Evolutionary conservation across 2,113 vertebrate species (phyloP), one percentile per base, ranked within the genome.

Genomic region (Zingel zingel): DNA sequence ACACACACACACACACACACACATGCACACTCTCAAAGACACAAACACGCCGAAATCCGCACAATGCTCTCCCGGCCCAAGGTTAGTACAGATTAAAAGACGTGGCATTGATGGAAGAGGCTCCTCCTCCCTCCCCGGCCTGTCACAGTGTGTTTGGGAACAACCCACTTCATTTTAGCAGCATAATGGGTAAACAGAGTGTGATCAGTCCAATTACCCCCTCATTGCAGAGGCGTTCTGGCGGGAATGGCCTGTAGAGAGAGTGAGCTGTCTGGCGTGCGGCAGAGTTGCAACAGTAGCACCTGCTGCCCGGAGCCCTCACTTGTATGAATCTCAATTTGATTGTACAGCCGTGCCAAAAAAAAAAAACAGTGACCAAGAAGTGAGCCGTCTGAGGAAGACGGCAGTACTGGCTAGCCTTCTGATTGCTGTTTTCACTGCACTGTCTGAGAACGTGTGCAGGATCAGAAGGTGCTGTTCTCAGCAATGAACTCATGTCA

Each of bases 161-260:
- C 91, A 87, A 83, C 89, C 92, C 89, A 94, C 93, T 93, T 92
- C 91, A 93, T 94, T 92, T 94, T 80, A 81, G 86, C 83, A 56
- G 83, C 87, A 85, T 91, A 92, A 91, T 94, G 87, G 89, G 88
- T 92, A 93, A 93, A 94, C 94, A 92, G 88, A 91, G 88, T 88
- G 89, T 87, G 91, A 94, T 94, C 91, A 93, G 90, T 92, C 90
- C 94, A 94, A 94, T 94, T 93, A 94, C 91, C 93, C 84, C 85
- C 88, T 93, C 90, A 91, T 91, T 77, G 88, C 87, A 75, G 81
- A 84, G 88, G 85, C 86, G 77, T 92, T 92, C 90, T 90, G 82
- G 83, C 59, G 77, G 90, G 92, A 91, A 87, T 89, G 87, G 89
- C 80, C 85, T 79, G 72, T 43, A 48, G 85, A 88, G 85, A 78